Evolutionary conservation across 2,797 vertebrate genomes (phyloP).

Genomic region (Pygocentrus nattereri): DNA sequence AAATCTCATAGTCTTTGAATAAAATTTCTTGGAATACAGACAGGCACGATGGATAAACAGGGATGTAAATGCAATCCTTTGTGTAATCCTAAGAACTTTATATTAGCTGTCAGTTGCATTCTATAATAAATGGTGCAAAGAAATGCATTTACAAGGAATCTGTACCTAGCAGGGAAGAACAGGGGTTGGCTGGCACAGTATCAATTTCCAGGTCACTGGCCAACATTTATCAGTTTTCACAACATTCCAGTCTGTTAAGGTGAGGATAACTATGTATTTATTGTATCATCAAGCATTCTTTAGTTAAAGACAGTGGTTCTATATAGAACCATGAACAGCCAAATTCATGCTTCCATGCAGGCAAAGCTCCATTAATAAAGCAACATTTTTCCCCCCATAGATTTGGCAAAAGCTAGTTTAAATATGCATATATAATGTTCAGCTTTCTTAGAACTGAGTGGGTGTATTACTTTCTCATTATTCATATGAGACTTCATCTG

Average conservation of each 20-base stretch:
- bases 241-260: too few relatives aligned
- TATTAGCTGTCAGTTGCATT: constrained; percentile 18
- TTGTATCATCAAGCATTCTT: too few relatives aligned
- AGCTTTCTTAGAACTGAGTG: constrained; percentile 5
- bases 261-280: too few relatives aligned
- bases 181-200: too few relatives aligned
- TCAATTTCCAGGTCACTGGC: too few relatives aligned
- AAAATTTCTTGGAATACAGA: constrained; percentile 59
- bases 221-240: too few relatives aligned
- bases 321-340: too few relatives aligned
- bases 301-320: too few relatives aligned
- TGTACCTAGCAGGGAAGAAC: neutral
- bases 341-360: neutral
- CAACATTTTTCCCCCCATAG: too few relatives aligned
- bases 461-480: constrained; percentile 1
- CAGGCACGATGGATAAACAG: constrained; percentile 58
- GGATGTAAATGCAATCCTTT: constrained; percentile 46
- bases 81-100: neutral
- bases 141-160: neutral
- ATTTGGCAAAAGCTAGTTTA: neutral
- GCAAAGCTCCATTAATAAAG: neutral
- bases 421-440: neutral
- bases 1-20: constrained; percentile 64
- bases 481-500: constrained; percentile 32
- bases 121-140: neutral